These are phyloP conservation scores for Bos taurus DNA, from an alignment of 2,113 vertebrate species.

Conservation along the genomic window ARS-UCD2.0 NC_037348.1:61314501-61315000, in stretches of 20 bases:
- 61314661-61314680: not conserved
- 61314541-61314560: not conserved
- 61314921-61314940: too few species aligned
- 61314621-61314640: not conserved
- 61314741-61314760: rapidly evolving
- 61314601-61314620: not conserved
- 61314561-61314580: not conserved
- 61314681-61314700: not conserved
- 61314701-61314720: not conserved
- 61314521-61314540: rapidly evolving
- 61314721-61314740: not conserved
- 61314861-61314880: not conserved
- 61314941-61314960: not conserved
- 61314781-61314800: not conserved
- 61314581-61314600: not conserved
- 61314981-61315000: rapidly evolving
- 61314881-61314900: not conserved
- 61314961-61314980: not conserved
- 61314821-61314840: not conserved
- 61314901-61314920: not conserved
- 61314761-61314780: rapidly evolving
- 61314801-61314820: rapidly evolving
- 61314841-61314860: not conserved
- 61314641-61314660: too few species aligned
- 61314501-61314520: not conserved